phyloP scores from a whole-genome alignment of 2,113 vertebrate genomes.

The Numenius arquata region DNA sequence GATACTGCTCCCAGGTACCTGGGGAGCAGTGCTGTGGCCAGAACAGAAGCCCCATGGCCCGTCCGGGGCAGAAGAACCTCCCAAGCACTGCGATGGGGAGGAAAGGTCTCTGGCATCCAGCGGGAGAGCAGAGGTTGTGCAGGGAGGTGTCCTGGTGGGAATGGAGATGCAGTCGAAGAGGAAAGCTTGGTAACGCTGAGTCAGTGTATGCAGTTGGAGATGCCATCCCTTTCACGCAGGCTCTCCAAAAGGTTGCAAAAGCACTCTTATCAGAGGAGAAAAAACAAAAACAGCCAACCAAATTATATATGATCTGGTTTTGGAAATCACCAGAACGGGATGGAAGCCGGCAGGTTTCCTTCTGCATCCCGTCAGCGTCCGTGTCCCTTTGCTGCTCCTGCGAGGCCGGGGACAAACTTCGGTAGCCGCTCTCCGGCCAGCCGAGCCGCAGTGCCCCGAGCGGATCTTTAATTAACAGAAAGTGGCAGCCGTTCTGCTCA shows the following conservation, averaged over 20 bases:
- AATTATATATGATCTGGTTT: not conserved
- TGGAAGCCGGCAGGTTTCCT: not conserved
- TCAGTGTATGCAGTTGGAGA: not conserved
- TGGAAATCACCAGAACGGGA: not conserved
- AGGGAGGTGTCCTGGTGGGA: not conserved
- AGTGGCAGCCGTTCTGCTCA: conserved; percentile 29
- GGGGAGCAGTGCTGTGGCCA: not conserved
- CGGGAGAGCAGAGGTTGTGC: not conserved
- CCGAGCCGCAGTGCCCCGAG: rapidly evolving
- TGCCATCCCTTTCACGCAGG: not conserved
- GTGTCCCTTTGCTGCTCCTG: not conserved
- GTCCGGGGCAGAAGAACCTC: not conserved
- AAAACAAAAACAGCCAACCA: not conserved
- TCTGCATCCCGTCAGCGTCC: rapidly evolving
- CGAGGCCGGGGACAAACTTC: not conserved
- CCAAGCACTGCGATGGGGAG: rapidly evolving
- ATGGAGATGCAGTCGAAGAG: not conserved
- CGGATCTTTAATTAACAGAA: conserved; percentile 61
- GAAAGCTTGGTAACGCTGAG: not conserved
- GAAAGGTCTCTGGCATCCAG: not conserved
- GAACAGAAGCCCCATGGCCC: not conserved
- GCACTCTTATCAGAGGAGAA: not conserved
- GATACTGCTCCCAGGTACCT: not conserved
- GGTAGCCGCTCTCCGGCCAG: rapidly evolving
- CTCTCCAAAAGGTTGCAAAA: not conserved